phyloP scores from a whole-genome alignment of 2,797 vertebrate species.

The Lacerta bilineata region DNA sequence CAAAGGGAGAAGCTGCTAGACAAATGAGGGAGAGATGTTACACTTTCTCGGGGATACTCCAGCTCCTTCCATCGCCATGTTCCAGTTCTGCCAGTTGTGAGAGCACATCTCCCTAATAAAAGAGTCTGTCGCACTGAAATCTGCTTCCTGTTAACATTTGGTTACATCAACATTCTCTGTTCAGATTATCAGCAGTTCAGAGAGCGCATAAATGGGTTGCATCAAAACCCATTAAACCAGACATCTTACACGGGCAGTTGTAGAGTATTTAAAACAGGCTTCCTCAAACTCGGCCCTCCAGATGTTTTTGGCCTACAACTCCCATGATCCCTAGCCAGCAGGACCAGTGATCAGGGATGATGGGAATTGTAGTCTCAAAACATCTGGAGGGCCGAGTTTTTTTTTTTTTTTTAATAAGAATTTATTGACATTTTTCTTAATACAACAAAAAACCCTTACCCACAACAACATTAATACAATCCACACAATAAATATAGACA shows the following conservation, averaged over 20 bases:
- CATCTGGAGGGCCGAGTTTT: too few relatives aligned
- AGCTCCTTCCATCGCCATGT: conserved; percentile 16
- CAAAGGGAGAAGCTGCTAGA: not conserved
- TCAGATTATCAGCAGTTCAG: not conserved
- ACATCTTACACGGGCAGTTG: not conserved
- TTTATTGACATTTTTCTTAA: too few relatives aligned
- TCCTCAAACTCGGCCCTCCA: too few relatives aligned
- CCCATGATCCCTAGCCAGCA: too few relatives aligned
- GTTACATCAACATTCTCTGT: conserved; percentile 24
- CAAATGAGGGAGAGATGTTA: not conserved
- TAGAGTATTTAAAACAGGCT: not conserved
- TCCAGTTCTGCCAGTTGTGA: conserved; percentile 14
- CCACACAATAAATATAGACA: too few relatives aligned
- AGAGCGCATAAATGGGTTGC: not conserved
- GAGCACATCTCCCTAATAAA: conserved; percentile 1
- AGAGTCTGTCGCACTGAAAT: not conserved
- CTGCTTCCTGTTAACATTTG: conserved; percentile 5
- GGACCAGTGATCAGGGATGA: too few relatives aligned
- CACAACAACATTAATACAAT: too few relatives aligned
- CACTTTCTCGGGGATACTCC: not conserved
- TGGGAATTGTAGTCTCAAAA: too few relatives aligned
- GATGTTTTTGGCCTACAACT: too few relatives aligned
- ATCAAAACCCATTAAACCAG: not conserved
- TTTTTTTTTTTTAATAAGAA: too few relatives aligned
- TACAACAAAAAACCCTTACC: too few relatives aligned